Evolutionary conservation across 1,140 invertebrate genomes (phyloP).

Genomic region (Diuraphis noxia): DNA sequence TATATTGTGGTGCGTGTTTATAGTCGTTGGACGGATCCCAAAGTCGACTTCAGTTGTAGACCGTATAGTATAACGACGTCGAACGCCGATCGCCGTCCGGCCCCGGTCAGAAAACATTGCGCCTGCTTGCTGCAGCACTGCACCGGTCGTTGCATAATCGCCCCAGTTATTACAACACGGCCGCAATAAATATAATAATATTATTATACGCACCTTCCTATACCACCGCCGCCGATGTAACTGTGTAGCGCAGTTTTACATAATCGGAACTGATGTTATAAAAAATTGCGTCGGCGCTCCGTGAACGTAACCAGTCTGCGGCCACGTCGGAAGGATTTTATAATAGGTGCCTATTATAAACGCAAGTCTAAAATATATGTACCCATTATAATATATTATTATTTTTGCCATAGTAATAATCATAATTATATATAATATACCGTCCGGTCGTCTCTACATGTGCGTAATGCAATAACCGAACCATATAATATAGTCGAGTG

Average conservation of each 20-base stretch:
- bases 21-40: conserved; percentile 8
- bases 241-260: conserved; percentile 1
- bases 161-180: conserved; percentile 27
- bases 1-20: no score
- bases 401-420: neutral
- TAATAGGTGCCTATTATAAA: no score
- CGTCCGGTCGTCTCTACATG: neutral
- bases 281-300: neutral
- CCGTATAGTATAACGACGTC: neutral
- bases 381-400: neutral
- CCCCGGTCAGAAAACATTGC: conserved; percentile 11
- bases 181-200: neutral
- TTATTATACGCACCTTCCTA: neutral
- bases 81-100: neutral
- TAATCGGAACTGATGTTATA: conserved; percentile 16
- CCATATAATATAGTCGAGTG: neutral
- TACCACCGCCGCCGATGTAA: neutral
- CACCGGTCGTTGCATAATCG: conserved; percentile 24
- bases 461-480: neutral
- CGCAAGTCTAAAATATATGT: neutral
- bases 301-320: neutral
- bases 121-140: no score
- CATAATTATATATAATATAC: no score
- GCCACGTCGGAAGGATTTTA: conserved; percentile 10
- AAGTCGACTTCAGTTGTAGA: neutral